Evolutionary conservation across 2,113 vertebrate species (phyloP).

Genomic region (Cairina moschata): DNA sequence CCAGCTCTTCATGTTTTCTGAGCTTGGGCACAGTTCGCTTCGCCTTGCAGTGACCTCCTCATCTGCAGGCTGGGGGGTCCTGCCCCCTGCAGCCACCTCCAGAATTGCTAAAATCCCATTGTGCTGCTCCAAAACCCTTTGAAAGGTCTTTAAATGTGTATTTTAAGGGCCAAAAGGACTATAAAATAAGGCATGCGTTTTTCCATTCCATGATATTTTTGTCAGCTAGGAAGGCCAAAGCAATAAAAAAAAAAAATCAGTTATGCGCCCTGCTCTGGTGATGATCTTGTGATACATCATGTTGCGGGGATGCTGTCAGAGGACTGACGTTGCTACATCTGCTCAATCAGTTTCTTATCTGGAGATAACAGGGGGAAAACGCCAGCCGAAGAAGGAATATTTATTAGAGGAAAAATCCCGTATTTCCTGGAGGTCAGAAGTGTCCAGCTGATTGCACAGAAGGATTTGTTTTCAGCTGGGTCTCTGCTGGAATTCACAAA

Average conservation of each 20-base stretch:
- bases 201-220: neutral
- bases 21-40: neutral
- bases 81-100: accelerated
- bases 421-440: neutral
- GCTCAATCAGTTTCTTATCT: neutral
- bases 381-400: neutral
- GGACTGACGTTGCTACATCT: neutral
- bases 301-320: neutral
- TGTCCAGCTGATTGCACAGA: neutral
- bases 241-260: neutral
- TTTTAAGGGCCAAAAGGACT: neutral
- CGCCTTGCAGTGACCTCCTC: neutral
- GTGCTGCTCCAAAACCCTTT: neutral
- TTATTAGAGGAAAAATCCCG: neutral
- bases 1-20: neutral
- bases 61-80: neutral
- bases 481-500: neutral
- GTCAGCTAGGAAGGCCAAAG: neutral
- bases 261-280: neutral
- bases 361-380: neutral
- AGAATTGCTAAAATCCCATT: neutral
- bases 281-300: neutral
- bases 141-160: neutral
- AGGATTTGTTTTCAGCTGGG: neutral
- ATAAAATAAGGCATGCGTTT: neutral